Evolutionary conservation across 2,113 vertebrate species (phyloP).

Genomic region (Toxostoma redivivum): DNA sequence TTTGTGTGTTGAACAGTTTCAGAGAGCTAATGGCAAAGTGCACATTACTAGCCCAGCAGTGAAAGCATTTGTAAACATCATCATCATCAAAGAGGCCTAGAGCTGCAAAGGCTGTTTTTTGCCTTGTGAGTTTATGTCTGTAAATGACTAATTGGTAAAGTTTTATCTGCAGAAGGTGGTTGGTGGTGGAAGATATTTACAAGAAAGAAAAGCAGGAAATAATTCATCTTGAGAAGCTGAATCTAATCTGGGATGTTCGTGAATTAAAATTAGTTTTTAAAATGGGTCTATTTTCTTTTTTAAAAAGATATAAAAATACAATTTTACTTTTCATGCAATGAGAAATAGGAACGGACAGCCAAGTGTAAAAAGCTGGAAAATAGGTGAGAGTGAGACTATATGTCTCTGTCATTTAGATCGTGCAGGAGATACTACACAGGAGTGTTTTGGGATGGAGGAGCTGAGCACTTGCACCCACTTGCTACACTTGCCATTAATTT

Average conservation of each 20-base stretch:
- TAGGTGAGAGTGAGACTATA: background rate
- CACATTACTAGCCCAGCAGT: constrained; percentile 57
- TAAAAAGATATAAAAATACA: background rate
- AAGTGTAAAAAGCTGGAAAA: background rate
- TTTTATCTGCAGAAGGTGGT: constrained; percentile 71
- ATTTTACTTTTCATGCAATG: background rate
- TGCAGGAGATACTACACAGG: background rate
- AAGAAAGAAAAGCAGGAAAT: constrained; percentile 71
- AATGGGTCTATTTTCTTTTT: background rate
- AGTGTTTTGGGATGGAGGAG: background rate
- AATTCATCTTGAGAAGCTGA: constrained; percentile 63
- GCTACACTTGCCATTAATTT: background rate
- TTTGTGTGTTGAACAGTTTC: constrained; percentile 31
- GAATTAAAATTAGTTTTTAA: background rate
- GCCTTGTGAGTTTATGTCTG: constrained; percentile 66
- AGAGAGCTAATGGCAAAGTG: constrained; percentile 66
- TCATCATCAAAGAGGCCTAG: constrained; percentile 62
- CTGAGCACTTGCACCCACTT: background rate
- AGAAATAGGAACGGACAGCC: background rate
- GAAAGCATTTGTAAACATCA: constrained; percentile 71
- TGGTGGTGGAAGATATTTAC: constrained; percentile 67
- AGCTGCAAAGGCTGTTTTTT: constrained; percentile 63
- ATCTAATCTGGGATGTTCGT: background rate
- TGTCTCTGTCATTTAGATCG: background rate
- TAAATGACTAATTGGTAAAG: constrained; percentile 72